Base-by-base conservation (phyloP, 1,140 invertebrate genomes). In the Drosophila chauvacae region DNA sequence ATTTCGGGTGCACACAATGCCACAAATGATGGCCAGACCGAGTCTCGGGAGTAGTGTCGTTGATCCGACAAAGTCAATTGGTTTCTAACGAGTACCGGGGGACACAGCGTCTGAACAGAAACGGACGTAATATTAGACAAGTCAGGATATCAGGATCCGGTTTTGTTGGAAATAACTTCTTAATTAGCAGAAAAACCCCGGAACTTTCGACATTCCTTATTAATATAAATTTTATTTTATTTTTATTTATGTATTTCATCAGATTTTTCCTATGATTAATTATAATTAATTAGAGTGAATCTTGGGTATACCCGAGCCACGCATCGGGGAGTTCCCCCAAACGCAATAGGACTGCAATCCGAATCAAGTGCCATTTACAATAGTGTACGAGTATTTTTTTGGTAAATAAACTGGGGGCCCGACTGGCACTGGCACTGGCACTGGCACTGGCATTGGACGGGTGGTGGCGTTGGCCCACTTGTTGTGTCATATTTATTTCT, bases 41-140 rank as follows among this genome's bases (percentile, higher is more conserved):
- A 39, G 23, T 68, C 18, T 14, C 23, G 3, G 35, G 48, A 39
- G 16, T 35, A 47, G 70, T 87, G 71, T 87, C 84, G 66, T 73
- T 88, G 63, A 87, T 88, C 80, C 66, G 41, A 23, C 51, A 66
- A 66, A 87, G 83, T 87, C 83, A 87, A 87, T 88, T 87, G 80
- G 83, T 87, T 88, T 87, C 80, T 87, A 83, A 87, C 86, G 83
- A 88, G 83, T 51, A 7, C 23, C 18, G 0, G 5, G 30, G 66
- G 33, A 35, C 33, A 71, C 53, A 37, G 13, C 18, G 66, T 68
- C 66, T 70, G 66, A 33, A 18, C 14, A 14, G 61, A n/a, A 65
- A 66, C 42, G 35, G 48, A 42, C 48, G 28, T 6, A 42, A 28
- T 28, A 18, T 35, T 62, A 9, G 13, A 3, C 57, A 42, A 44